Conservation (phyloP, 2,797 vertebrate genomes). For the Arremon brunneinucha region DNA sequence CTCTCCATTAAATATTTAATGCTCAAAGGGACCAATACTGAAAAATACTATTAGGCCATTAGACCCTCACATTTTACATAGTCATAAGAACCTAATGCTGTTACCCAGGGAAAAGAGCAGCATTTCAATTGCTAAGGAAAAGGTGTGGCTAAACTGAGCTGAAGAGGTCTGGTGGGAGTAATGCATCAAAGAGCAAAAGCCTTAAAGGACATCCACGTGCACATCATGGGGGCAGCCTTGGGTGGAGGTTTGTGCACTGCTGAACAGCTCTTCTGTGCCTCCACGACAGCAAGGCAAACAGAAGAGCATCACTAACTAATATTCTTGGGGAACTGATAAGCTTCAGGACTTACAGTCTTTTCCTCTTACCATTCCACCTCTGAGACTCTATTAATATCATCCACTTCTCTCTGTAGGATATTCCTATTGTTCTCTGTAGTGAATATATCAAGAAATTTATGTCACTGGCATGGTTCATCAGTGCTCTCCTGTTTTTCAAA, state of each 20-base stretch:
- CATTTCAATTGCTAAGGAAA: background rate
- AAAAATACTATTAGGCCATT: background rate
- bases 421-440: background rate
- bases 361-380: background rate
- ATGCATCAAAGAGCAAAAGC: background rate
- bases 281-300: background rate
- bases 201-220: accelerated
- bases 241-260: background rate
- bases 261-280: background rate
- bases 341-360: background rate
- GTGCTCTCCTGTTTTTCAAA: background rate
- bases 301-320: background rate
- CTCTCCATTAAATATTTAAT: slow-evolving; percentile 11
- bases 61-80: background rate
- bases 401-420: background rate
- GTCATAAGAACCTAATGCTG: background rate
- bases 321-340: background rate
- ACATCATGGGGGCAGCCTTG: background rate
- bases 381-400: background rate
- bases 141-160: background rate
- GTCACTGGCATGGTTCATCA: background rate
- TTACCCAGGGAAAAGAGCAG: background rate
- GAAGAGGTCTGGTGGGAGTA: background rate
- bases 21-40: background rate
- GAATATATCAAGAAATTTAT: background rate